A percentile compares a stretch with the other conserved stretches of the same genome.
These are phyloP conservation scores for Chaenodraco wilsoni DNA, from an alignment of 2,797 vertebrate genomes.

Conservation along the genomic window DNA sequence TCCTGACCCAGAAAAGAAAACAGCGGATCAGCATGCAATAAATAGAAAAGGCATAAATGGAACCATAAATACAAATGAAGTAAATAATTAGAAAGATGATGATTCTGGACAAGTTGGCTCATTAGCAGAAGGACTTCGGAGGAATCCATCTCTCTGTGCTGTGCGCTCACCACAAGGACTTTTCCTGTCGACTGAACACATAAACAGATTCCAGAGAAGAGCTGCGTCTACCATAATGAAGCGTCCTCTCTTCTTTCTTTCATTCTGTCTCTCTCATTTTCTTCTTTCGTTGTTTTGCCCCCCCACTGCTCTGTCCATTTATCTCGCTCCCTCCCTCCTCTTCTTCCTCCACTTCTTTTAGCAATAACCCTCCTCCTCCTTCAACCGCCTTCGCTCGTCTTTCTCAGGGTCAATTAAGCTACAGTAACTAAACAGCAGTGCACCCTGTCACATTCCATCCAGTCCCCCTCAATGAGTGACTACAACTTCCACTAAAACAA, in stretches of 20 bases:
- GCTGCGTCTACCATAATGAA: constrained; percentile 49
- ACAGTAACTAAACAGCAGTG: constrained; percentile 78
- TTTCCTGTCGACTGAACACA: constrained; percentile 57
- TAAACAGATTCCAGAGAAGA: constrained; percentile 55
- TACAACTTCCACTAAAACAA: constrained; percentile 83
- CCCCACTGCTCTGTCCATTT: constrained; percentile 41
- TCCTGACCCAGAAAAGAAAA: constrained; percentile 73
- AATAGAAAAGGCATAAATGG: constrained; percentile 61
- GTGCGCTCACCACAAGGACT: constrained; percentile 40
- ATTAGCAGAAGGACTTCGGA: constrained; percentile 70
- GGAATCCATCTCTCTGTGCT: constrained; percentile 53
- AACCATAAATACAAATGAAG: constrained; percentile 63
- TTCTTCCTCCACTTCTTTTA: constrained; percentile 39
- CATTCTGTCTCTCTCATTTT: constrained; percentile 50
- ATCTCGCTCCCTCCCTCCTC: constrained; percentile 12
- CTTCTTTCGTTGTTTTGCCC: constrained; percentile 39
- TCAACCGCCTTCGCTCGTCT: constrained; percentile 42
- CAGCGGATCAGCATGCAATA: constrained; percentile 54
- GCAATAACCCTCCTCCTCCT: constrained; percentile 25
- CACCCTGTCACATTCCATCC: constrained; percentile 83
- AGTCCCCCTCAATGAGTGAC: constrained; percentile 71
- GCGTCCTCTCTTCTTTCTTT: constrained; percentile 24
- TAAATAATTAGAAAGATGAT: constrained; percentile 73
- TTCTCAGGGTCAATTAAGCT: constrained; percentile 82
- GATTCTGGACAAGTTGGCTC: constrained; percentile 71